Conservation (phyloP, 1,140 invertebrate genomes). For the Tribolium madens region DNA sequence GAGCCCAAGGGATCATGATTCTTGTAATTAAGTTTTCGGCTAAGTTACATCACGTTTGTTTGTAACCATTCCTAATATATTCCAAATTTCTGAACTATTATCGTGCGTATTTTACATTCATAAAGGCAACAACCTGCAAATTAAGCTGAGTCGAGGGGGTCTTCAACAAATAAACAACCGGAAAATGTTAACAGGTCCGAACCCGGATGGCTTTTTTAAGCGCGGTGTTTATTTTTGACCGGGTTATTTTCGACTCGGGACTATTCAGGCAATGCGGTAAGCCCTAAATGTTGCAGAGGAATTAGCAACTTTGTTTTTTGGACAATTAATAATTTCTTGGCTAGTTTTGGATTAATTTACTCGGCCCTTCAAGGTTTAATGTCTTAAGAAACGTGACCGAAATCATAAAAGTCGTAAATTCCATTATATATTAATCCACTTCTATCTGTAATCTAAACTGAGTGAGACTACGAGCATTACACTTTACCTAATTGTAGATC, state of each 20-base stretch:
- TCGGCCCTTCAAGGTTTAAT: too few relatives aligned
- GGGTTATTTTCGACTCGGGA: not conserved
- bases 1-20: conserved; percentile 52
- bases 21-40: conserved; percentile 57
- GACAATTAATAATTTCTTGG: not conserved
- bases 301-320: not conserved
- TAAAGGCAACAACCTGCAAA: conserved; percentile 46
- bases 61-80: conserved; percentile 45
- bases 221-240: not conserved
- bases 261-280: not conserved
- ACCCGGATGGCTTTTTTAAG: not conserved
- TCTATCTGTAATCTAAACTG: not conserved
- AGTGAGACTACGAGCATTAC: not conserved
- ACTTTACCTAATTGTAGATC: not conserved
- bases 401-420: not conserved
- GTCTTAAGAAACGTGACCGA: not conserved
- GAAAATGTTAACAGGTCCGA: conserved; percentile 16
- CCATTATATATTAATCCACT: too few relatives aligned
- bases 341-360: not conserved
- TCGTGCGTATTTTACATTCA: conserved; percentile 44
- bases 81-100: conserved; percentile 53
- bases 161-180: conserved; percentile 41
- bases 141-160: conserved; percentile 23
- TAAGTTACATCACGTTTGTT: conserved; percentile 52
- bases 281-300: not conserved